Evolutionary conservation across 1,140 invertebrate genomes (phyloP).

Genomic region (Anastatus disparis): DNA sequence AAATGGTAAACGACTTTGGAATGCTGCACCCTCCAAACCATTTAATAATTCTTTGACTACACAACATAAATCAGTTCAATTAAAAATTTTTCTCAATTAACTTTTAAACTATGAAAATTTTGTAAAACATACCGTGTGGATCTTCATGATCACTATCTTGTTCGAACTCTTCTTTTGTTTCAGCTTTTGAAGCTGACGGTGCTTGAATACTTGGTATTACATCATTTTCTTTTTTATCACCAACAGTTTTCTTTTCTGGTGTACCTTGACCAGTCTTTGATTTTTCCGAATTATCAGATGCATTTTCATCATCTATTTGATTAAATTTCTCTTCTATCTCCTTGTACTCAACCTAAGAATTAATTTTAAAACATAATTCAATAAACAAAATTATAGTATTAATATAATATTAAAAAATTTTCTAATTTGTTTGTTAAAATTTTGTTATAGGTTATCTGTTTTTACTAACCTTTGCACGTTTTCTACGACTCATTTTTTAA

Average conservation of each 20-base stretch:
- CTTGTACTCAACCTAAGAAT: slow-evolving; percentile 73
- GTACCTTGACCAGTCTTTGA: slow-evolving; percentile 68
- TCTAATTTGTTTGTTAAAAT: neutral
- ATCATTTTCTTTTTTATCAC: slow-evolving; percentile 61
- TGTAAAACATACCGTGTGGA: slow-evolving; percentile 56
- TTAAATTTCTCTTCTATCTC: slow-evolving; percentile 77
- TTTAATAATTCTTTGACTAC: slow-evolving; percentile 63
- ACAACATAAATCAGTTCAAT: slow-evolving; percentile 50
- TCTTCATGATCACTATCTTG: slow-evolving; percentile 65
- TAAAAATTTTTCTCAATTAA: slow-evolving; percentile 18
- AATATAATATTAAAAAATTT: no score
- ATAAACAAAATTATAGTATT: neutral
- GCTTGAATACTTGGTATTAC: slow-evolving; percentile 46
- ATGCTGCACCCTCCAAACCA: slow-evolving; percentile 91
- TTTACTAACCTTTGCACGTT: slow-evolving; percentile 71
- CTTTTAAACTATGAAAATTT: no score
- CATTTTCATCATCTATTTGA: slow-evolving; percentile 72
- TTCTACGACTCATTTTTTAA: slow-evolving; percentile 73
- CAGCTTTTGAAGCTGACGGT: slow-evolving; percentile 52
- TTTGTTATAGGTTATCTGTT: slow-evolving; percentile 33
- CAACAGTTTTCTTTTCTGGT: slow-evolving; percentile 64
- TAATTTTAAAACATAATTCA: slow-evolving; percentile 46
- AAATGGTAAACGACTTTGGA: slow-evolving; percentile 92
- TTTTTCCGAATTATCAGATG: slow-evolving; percentile 74
- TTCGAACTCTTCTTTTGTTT: slow-evolving; percentile 63